Evolutionary conservation across 2,888 invertebrate genomes (phyloP), one percentile per base, ranked within the genome.

Genomic region (Stenodema calcarata): DNA sequence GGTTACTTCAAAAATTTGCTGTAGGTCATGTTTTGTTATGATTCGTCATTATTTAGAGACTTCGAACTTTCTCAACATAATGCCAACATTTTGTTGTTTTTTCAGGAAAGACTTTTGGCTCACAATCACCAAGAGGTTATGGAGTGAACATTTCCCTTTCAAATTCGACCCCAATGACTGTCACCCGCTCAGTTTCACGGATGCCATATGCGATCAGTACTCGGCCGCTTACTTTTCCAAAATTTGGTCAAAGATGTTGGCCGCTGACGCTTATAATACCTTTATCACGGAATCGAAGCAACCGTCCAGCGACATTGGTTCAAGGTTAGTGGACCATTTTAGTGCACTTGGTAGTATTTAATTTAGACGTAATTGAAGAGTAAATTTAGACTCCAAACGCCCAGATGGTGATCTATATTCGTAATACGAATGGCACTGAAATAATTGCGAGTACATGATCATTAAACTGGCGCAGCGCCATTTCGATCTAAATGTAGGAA

Each of bases 201-300:
- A 95, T 88, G 96, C 98, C 87, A 95, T 98, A 90, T 94, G 94
- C 9, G 96, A 96, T 87, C 95, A 96, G 89, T 96, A 95, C 94
- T 95, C 94, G 0, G 97, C 96, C 0, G 96, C 96, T 90, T 99
- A 96, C 86, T 90, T 89, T 70, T 91, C 96, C 85, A 93, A 94
- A 90, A 91, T 96, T 18, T 98, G 98, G 97, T 95, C 98, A 0
- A 93, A 93, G 90, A 95, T 98, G 94, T 93, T 98, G 79, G 98
- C 98, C 0, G 97, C 98, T 0, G 98, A 99, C 91, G 94, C 96
- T 44, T 97, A 95, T 90, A 95, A 95, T 90, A 96, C 96, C 79
- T 98, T 99, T 91, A 93, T 79, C 62, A 28, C 78, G 16, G 87
- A 88, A 70, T 82, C 79, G 41, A 79, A n/a, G 90, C 92, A 91